Base-by-base conservation (phyloP, 2,797 vertebrate genomes). In the Danio kyathit region DNA sequence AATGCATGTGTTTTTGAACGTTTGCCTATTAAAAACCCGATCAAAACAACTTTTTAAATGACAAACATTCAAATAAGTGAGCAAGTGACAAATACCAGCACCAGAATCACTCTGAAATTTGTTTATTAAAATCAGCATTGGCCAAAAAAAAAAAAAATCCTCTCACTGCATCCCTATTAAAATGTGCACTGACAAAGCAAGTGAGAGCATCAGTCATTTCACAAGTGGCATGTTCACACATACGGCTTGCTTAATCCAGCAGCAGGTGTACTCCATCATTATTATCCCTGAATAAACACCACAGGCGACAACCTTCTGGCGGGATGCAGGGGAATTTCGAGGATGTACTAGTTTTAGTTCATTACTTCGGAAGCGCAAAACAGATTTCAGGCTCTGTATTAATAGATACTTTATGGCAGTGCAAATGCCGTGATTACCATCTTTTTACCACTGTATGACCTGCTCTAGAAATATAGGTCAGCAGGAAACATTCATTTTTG, bases 261-360 rank as follows among this genome's bases (percentile, higher is more conserved):
- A 65, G 38, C 60, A 80, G 10, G 49, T 65, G 29, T 65, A 38
- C 73, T 51, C 16, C 5, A 40, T 80, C 49, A 48, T 65, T 56
- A 48, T 74, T 57, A 80, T 69, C 7, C 51, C 6, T 17, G 41
- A 46, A 38, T 56, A 80, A 64, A 64, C 21, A 46, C 60, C 5
- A 7, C 60, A 3, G 43, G 61, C 3, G 49, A 65, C 48, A 71
- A 46, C 17, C 73, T 2, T 1, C 43, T 64, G 60, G 49, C 70
- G 73, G 41, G 49, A 57, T 38, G 49, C 21, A 7, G 29, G 49
- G 40, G 38, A 14, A 48, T 44, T 65, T 54, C 4, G 7, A 64
- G n/a, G 60, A 73, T 56, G 70, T 74, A 38, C 78, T 51, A 59
- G 49, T 73, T 61, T 63, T 79, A 71, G 77, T 63, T 65, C 4